Percentiles rank a stretch among this genome's conserved stretches.
Conservation (phyloP, 1,140 invertebrate species). For the Glomeris maerens region DNA sequence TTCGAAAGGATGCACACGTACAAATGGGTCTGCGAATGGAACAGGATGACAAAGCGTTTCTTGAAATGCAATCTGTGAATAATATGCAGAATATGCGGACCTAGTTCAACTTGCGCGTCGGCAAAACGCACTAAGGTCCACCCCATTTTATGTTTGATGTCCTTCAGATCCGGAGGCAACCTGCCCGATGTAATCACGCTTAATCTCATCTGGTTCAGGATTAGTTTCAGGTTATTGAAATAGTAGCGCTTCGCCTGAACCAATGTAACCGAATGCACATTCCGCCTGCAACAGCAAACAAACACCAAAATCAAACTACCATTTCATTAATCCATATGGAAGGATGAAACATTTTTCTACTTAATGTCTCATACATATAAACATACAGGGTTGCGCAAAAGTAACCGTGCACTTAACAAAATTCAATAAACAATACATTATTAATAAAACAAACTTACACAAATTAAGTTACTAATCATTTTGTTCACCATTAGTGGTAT, state of each 20-base stretch:
- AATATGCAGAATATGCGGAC: constrained; percentile 22
- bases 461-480: constrained; percentile 53
- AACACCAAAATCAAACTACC: too few species aligned
- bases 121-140: constrained; percentile 88
- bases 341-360: too few species aligned
- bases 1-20: constrained; percentile 73
- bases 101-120: constrained; percentile 79
- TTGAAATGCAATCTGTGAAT: background rate
- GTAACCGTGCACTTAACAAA: too few species aligned
- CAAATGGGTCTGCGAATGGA: constrained; percentile 49
- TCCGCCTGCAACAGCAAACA: too few species aligned
- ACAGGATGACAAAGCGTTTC: background rate
- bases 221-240: constrained; percentile 70
- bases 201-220: constrained; percentile 60
- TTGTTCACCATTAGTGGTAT: too few species aligned
- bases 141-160: constrained; percentile 70
- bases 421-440: constrained; percentile 1
- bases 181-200: constrained; percentile 74
- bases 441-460: constrained; percentile 2
- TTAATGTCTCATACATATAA: too few species aligned
- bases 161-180: constrained; percentile 53
- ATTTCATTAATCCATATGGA: too few species aligned
- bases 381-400: too few species aligned
- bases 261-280: too few species aligned
- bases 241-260: constrained; percentile 60